These are phyloP conservation scores for Mimas tiliae DNA, from an alignment of 2,888 invertebrate species.

Conservation along the genomic window DNA sequence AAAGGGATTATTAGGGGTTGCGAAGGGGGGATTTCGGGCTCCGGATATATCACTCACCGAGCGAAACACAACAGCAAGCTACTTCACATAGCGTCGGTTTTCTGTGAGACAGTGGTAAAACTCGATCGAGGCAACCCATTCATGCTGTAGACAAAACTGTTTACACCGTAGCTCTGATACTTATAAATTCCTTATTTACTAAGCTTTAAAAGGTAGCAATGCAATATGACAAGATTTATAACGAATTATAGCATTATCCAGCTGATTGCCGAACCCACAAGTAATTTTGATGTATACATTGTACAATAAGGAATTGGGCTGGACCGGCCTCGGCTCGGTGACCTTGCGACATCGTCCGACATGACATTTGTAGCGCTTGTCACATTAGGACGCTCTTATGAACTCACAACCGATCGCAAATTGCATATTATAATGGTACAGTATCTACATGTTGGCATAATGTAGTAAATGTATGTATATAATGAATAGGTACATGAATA, in stretches of 20 bases:
- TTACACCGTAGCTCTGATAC: too few species aligned
- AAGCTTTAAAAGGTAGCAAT: too few species aligned
- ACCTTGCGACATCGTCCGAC: constrained; percentile 43
- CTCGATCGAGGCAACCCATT: too few species aligned
- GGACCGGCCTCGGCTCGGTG: constrained; percentile 49
- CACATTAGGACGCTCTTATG: constrained; percentile 28
- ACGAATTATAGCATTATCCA: constrained; percentile 2
- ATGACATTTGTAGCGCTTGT: constrained; percentile 29
- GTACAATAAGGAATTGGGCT: constrained; percentile 58
- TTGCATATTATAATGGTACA: neutral
- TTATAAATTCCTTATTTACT: too few species aligned
- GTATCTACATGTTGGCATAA: neutral
- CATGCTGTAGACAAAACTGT: too few species aligned
- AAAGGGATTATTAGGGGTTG: too few species aligned
- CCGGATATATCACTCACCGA: too few species aligned
- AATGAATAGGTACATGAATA: neutral
- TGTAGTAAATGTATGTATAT: neutral
- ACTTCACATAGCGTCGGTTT: too few species aligned
- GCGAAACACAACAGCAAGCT: too few species aligned
- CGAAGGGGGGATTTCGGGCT: too few species aligned
- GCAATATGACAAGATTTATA: too few species aligned
- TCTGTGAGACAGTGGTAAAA: too few species aligned
- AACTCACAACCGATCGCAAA: constrained; percentile 1
- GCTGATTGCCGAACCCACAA: constrained; percentile 31
- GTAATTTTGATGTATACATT: constrained; percentile 44